A percentile compares a stretch with the other conserved stretches of the same genome.
Conservation (phyloP, 2,113 vertebrate species). For the Myrmophylax atrothorax region DNA sequence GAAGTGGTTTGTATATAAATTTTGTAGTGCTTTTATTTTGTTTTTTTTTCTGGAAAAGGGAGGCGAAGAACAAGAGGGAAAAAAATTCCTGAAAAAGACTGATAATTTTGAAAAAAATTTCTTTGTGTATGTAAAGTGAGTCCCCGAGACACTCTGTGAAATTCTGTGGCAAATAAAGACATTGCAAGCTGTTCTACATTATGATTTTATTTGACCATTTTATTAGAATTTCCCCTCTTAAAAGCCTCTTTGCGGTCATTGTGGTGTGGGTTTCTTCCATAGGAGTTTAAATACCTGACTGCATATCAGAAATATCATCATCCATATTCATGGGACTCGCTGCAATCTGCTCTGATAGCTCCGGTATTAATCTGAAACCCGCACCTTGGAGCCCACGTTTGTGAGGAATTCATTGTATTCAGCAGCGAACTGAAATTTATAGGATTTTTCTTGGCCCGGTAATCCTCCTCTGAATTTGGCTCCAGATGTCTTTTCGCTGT, state of each 20-base stretch:
- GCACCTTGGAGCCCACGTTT: background rate
- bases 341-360: background rate
- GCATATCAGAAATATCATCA: background rate
- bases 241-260: background rate
- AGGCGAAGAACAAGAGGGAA: background rate
- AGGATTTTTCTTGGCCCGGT: conserved; percentile 47
- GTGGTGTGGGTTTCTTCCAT: background rate
- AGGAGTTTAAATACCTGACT: background rate
- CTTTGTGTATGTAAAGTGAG: conserved; percentile 64
- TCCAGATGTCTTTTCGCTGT: conserved; percentile 32
- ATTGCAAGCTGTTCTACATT: conserved; percentile 71
- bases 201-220: conserved; percentile 72
- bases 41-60: background rate
- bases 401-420: background rate
- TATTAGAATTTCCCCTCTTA: conserved; percentile 61
- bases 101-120: background rate
- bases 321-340: background rate
- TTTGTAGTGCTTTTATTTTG: background rate
- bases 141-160: conserved; percentile 63
- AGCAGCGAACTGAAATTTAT: conserved; percentile 18
- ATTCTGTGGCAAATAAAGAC: conserved; percentile 73
- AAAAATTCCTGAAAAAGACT: background rate
- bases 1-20: conserved; percentile 50
- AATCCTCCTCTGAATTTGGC: background rate
- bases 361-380: background rate